phyloP scores from a whole-genome alignment of 2,888 invertebrate genomes.

The Aporophyla lueneburgensis region DNA sequence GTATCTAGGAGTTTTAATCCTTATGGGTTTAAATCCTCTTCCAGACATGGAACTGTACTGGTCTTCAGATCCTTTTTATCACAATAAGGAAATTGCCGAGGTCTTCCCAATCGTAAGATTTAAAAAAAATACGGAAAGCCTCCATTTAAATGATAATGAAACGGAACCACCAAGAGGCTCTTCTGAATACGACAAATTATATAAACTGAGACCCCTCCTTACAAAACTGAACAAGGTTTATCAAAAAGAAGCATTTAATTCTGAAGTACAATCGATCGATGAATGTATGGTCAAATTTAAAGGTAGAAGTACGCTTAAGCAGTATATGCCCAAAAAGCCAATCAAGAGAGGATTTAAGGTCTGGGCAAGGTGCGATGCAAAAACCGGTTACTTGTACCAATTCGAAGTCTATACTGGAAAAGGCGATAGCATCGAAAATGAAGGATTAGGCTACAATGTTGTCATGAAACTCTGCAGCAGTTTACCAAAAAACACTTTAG shows the following conservation, averaged over 20 bases:
- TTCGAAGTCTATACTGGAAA: too few species aligned
- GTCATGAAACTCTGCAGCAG: background rate
- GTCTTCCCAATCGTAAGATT: too few species aligned
- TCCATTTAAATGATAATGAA: background rate
- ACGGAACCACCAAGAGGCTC: background rate
- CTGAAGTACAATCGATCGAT: constrained; percentile 31
- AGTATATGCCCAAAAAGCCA: constrained; percentile 54
- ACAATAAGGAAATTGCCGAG: too few species aligned
- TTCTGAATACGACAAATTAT: background rate
- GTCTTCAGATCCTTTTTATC: too few species aligned
- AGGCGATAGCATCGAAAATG: constrained; percentile 16
- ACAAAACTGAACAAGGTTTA: background rate
- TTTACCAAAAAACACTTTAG: background rate
- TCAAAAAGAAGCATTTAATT: background rate
- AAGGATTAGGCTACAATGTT: background rate
- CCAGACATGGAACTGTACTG: too few species aligned
- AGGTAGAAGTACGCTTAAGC: constrained; percentile 48
- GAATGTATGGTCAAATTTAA: constrained; percentile 57
- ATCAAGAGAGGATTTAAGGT: constrained; percentile 18
- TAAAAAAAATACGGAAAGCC: background rate
- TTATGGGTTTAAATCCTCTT: background rate
- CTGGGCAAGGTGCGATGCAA: constrained; percentile 26
- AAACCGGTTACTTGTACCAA: constrained; percentile 17
- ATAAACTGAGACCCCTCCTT: too few species aligned
- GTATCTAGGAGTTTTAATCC: background rate